Evolutionary conservation across 2,888 invertebrate genomes (phyloP).

Genomic region (Drosophila percnosoma): DNA sequence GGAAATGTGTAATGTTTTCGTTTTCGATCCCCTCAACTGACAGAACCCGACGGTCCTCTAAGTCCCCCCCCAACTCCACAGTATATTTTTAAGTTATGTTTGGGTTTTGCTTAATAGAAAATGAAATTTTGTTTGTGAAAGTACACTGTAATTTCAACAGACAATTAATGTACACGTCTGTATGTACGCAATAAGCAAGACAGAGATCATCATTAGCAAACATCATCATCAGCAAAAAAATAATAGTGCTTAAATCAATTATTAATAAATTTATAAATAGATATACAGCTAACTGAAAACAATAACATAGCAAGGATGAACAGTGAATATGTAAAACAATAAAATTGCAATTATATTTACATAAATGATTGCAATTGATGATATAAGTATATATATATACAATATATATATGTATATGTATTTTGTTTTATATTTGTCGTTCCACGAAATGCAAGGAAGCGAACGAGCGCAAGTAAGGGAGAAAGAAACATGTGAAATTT

Average conservation of each 20-base stretch:
- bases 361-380: slow-evolving; percentile 59
- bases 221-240: slow-evolving; percentile 36
- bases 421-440: slow-evolving; percentile 70
- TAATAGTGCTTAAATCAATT: slow-evolving; percentile 69
- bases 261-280: slow-evolving; percentile 64
- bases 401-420: slow-evolving; percentile 42
- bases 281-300: slow-evolving; percentile 58
- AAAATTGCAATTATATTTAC: slow-evolving; percentile 65
- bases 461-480: slow-evolving; percentile 39
- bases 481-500: slow-evolving; percentile 72
- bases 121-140: slow-evolving; percentile 40
- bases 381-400: slow-evolving; percentile 36
- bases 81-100: slow-evolving; percentile 49
- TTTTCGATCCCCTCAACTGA: neutral
- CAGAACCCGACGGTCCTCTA: neutral
- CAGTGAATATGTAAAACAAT: slow-evolving; percentile 73
- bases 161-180: slow-evolving; percentile 23
- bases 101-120: slow-evolving; percentile 54
- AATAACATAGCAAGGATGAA: slow-evolving; percentile 63
- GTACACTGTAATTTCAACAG: slow-evolving; percentile 42
- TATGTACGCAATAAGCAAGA: slow-evolving; percentile 36
- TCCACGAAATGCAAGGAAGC: slow-evolving; percentile 58
- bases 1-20: slow-evolving; percentile 47
- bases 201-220: slow-evolving; percentile 37
- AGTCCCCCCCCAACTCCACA: slow-evolving; percentile 5